Conservation (phyloP, 2,888 invertebrate species). For the Xylophagus ater region DNA sequence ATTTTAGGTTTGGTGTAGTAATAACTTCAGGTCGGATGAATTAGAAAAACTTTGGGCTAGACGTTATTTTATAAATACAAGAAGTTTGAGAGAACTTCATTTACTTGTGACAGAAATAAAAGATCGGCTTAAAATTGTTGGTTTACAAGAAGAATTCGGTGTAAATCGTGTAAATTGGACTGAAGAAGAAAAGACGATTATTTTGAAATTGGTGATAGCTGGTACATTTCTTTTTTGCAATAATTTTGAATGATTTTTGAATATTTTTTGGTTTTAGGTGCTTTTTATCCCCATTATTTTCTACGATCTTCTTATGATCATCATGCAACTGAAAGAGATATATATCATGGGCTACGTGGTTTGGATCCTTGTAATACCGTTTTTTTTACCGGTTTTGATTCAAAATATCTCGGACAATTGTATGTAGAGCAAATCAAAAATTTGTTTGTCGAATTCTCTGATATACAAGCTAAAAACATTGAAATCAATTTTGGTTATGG, state of each 20-base stretch:
- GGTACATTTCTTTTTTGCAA: too few relatives aligned
- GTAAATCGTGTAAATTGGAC: constrained; percentile 38
- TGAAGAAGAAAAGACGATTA: constrained; percentile 44
- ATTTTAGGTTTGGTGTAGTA: constrained; percentile 64
- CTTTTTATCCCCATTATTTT: constrained; percentile 91
- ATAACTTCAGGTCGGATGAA: constrained; percentile 43
- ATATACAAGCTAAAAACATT: too few relatives aligned
- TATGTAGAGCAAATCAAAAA: constrained; percentile 56
- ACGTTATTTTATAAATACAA: constrained; percentile 56
- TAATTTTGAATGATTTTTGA: too few relatives aligned
- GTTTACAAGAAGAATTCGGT: constrained; percentile 46
- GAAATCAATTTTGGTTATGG: too few relatives aligned
- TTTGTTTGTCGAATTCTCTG: too few relatives aligned
- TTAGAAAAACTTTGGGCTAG: constrained; percentile 55
- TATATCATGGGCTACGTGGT: constrained; percentile 55
- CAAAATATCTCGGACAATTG: constrained; percentile 55
- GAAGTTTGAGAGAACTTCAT: constrained; percentile 62
- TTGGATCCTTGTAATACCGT: constrained; percentile 69
- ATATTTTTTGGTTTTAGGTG: too few relatives aligned
- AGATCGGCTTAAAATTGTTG: constrained; percentile 46
- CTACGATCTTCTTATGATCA: constrained; percentile 44
- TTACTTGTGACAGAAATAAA: constrained; percentile 60
- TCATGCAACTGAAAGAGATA: constrained; percentile 51
- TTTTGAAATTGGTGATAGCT: constrained; percentile 50
- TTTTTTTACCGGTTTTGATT: constrained; percentile 49